These are phyloP conservation scores for Pomatorhinus ruficollis DNA, from an alignment of 2,113 vertebrate species.

Conservation along the genomic window DNA sequence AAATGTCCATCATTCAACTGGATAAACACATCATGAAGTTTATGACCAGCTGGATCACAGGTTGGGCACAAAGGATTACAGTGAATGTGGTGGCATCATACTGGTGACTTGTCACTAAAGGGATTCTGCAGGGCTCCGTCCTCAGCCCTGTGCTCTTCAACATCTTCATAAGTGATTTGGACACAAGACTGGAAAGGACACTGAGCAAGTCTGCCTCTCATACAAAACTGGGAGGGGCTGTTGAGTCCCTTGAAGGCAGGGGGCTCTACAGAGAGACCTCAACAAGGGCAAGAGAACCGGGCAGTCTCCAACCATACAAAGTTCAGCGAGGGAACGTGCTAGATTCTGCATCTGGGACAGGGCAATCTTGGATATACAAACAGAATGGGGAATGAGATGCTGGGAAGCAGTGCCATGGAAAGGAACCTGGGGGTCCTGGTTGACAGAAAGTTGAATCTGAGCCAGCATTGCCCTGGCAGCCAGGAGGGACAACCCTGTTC, in stretches of 20 bases:
- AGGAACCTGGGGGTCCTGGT: background rate
- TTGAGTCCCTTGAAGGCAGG: background rate
- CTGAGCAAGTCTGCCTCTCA: background rate
- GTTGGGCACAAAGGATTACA: background rate
- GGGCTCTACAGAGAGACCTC: no score
- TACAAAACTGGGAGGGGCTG: background rate
- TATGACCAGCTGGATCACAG: background rate
- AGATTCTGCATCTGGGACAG: background rate
- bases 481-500: rapidly evolving
- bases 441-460: rapidly evolving
- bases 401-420: background rate
- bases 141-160: background rate
- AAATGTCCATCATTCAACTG: background rate
- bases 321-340: background rate
- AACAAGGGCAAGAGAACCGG: background rate
- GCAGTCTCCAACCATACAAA: background rate
- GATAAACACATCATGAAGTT: background rate
- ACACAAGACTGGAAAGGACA: background rate
- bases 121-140: rapidly evolving
- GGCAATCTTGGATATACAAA: background rate
- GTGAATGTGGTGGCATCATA: background rate
- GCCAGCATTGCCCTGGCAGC: background rate
- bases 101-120: background rate
- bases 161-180: background rate
- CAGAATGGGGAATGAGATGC: background rate